Evolutionary conservation across 2,113 vertebrate species (phyloP).

Genomic region (Eptatretus burgeri): DNA sequence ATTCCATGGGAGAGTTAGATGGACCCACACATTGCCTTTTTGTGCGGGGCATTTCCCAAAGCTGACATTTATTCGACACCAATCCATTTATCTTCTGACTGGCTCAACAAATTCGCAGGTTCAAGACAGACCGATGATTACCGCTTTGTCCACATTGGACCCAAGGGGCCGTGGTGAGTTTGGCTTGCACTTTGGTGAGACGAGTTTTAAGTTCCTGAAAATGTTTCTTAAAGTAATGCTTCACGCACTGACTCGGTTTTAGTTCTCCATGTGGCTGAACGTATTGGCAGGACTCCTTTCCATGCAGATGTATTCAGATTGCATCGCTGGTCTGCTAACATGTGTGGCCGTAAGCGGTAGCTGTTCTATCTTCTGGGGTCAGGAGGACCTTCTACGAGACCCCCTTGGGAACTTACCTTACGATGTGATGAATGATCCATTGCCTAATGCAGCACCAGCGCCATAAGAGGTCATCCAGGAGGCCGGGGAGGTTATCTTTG

Average conservation of each 20-base stretch:
- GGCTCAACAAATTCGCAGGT: slow-evolving; percentile 94
- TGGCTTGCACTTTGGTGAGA: background rate
- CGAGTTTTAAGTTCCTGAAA: too few relatives aligned
- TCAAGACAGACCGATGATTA: slow-evolving; percentile 48
- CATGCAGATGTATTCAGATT: slow-evolving; percentile 79
- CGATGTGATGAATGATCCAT: slow-evolving; percentile 22
- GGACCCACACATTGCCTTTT: background rate
- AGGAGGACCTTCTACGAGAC: slow-evolving; percentile 45
- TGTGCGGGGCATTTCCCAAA: slow-evolving; percentile 32
- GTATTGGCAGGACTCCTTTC: slow-evolving; percentile 44
- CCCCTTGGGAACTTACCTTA: slow-evolving; percentile 37
- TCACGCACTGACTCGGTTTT: background rate
- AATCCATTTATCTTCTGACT: slow-evolving; percentile 65
- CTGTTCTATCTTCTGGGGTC: slow-evolving; percentile 47
- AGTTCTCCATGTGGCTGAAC: too few relatives aligned
- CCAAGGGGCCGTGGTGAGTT: slow-evolving; percentile 55
- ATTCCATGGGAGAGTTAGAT: background rate
- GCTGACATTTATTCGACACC: slow-evolving; percentile 44
- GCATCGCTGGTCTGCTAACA: slow-evolving; percentile 83
- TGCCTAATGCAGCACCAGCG: slow-evolving; percentile 12
- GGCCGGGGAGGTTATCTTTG: slow-evolving; percentile 60
- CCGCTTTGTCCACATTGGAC: slow-evolving; percentile 83
- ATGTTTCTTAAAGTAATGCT: too few relatives aligned
- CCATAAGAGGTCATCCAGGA: slow-evolving; percentile 66
- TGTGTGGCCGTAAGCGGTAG: slow-evolving; percentile 76